Evolutionary conservation across 2,113 vertebrate genomes (phyloP).

Genomic region (Steatornis caripensis): DNA sequence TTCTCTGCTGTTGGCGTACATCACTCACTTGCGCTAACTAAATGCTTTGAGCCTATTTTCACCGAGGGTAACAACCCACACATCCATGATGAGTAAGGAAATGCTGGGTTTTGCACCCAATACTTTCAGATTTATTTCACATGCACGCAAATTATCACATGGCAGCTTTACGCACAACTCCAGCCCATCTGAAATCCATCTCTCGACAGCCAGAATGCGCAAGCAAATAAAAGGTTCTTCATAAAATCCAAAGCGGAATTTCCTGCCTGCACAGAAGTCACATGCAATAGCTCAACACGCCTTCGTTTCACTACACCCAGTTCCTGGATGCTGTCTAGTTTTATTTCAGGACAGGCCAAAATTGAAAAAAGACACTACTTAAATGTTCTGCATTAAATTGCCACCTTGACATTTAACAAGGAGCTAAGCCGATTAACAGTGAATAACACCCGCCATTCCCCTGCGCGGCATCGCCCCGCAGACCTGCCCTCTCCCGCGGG

Average conservation of each 20-base stretch:
- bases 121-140: background rate
- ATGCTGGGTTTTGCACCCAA: background rate
- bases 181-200: background rate
- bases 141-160: background rate
- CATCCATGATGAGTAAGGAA: background rate
- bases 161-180: background rate
- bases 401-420: background rate
- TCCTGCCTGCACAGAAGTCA: background rate
- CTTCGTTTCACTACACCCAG: background rate
- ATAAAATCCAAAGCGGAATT: background rate
- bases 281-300: background rate
- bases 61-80: background rate
- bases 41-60: conserved; percentile 14
- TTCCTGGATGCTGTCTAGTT: background rate
- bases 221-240: background rate
- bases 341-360: background rate
- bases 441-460: background rate
- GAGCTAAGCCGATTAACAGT: background rate
- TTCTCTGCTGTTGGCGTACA: background rate
- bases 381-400: background rate
- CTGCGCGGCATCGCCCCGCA: fast-evolving
- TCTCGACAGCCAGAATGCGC: fast-evolving
- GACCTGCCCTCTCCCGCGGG: background rate
- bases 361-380: background rate
- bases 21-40: background rate